A percentile compares a stretch with the other conserved stretches of the same genome.
Evolutionary conservation across 2,113 vertebrate species (phyloP).

Genomic region (Indicator maculatus): DNA sequence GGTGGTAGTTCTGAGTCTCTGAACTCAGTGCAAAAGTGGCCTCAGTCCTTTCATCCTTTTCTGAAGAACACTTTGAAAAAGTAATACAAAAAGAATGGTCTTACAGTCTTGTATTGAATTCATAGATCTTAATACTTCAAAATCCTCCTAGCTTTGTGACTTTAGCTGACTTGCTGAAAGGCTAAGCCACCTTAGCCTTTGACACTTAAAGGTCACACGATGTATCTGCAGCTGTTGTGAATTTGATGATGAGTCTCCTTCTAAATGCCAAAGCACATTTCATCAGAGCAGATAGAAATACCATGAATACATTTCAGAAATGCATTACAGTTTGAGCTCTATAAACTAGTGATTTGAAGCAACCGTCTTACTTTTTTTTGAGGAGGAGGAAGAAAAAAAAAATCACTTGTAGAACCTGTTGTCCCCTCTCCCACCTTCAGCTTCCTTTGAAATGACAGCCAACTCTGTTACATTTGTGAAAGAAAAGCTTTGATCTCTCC

Average conservation of each 20-base stretch:
- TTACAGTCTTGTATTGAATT: neutral
- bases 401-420: neutral
- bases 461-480: neutral
- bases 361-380: neutral
- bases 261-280: neutral
- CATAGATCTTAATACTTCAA: neutral
- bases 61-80: constrained; percentile 6
- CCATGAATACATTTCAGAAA: neutral
- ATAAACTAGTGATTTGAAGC: neutral
- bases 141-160: neutral
- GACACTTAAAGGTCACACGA: neutral
- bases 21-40: neutral
- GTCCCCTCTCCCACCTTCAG: neutral
- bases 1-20: neutral
- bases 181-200: neutral
- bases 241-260: neutral
- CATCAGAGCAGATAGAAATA: neutral
- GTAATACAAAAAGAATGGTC: neutral
- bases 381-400: neutral
- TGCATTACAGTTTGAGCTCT: neutral
- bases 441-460: neutral
- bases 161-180: neutral
- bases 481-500: neutral
- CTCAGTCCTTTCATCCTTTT: neutral
- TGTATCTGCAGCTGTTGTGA: neutral